Evolutionary conservation across 2,113 vertebrate genomes (phyloP).

Genomic region (Otolemur garnettii): DNA sequence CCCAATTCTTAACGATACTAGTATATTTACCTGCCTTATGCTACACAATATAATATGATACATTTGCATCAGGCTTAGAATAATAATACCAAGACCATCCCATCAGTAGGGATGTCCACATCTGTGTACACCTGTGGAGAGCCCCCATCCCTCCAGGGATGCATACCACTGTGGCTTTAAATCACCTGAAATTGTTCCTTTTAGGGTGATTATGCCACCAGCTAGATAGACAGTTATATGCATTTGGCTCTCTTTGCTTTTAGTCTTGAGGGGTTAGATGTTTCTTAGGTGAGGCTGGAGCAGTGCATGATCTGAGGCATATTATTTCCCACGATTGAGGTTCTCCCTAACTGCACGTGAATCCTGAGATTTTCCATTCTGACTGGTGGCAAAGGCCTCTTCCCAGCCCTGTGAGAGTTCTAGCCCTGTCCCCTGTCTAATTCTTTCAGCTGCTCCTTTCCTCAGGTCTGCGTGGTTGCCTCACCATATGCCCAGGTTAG

Average conservation of each 20-base stretch:
- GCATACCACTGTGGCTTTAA: background rate
- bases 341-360: background rate
- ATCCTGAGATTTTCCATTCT: background rate
- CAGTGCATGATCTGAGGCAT: background rate
- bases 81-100: background rate
- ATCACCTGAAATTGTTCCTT: background rate
- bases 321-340: background rate
- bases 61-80: background rate
- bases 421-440: background rate
- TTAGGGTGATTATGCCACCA: background rate
- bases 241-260: background rate
- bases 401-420: background rate
- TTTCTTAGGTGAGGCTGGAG: background rate
- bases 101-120: background rate
- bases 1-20: background rate
- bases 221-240: background rate
- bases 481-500: background rate
- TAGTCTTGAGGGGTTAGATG: background rate
- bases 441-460: background rate
- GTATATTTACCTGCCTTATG: background rate
- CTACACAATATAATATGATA: background rate
- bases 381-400: background rate
- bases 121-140: background rate
- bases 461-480: background rate
- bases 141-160: accelerated